Evolutionary conservation across 2,797 vertebrate genomes (phyloP).

Genomic region (Enteromius treurensis): DNA sequence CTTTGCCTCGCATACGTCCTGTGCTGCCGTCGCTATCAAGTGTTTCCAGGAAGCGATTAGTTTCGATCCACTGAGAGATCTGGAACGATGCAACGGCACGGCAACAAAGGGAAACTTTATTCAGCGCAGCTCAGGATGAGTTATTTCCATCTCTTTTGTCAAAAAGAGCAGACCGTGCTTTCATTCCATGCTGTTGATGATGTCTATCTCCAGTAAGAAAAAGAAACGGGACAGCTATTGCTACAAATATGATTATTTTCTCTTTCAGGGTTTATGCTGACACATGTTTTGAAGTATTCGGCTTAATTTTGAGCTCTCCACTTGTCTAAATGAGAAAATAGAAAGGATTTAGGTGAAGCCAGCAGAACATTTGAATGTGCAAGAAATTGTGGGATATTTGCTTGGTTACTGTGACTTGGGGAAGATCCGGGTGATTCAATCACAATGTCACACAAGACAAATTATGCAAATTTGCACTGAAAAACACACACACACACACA

Average conservation of each 20-base stretch:
- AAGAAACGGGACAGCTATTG: not conserved
- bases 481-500: not conserved
- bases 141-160: constrained; percentile 23
- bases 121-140: constrained; percentile 12
- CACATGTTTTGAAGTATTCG: constrained; percentile 9
- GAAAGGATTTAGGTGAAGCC: not conserved
- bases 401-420: constrained; percentile 2
- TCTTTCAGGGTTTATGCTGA: not conserved
- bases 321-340: constrained; percentile 13
- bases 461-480: not conserved
- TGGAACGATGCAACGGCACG: constrained; percentile 5
- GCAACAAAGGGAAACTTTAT: constrained; percentile 50
- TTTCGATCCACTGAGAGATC: constrained; percentile 52
- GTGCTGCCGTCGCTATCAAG: constrained; percentile 40
- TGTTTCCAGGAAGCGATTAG: constrained; percentile 49
- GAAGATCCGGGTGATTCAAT: not conserved
- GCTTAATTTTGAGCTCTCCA: not conserved
- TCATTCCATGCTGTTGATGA: not conserved
- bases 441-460: not conserved
- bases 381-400: not conserved
- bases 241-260: constrained; percentile 22
- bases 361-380: not conserved
- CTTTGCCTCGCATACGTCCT: constrained; percentile 8
- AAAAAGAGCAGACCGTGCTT: constrained; percentile 1
- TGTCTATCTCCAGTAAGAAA: constrained; percentile 12